phyloP scores from a whole-genome alignment of 2,888 invertebrate genomes.

The Ferdinandea cuprea region DNA sequence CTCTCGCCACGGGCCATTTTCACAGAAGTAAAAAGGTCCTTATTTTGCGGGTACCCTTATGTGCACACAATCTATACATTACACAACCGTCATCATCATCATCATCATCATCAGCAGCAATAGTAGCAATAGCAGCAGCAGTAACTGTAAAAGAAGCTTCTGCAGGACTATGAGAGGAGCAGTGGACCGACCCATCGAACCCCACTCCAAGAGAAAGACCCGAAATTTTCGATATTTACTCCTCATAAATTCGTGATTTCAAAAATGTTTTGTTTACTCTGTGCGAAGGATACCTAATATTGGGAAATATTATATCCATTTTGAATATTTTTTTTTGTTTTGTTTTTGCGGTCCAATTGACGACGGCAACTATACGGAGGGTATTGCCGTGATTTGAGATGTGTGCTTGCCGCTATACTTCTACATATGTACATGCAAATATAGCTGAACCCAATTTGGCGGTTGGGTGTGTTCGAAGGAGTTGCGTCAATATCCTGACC shows the following conservation, averaged over 20 bases:
- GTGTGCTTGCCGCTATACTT: not conserved
- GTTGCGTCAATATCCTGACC: constrained; percentile 43
- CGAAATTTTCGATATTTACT: constrained; percentile 72
- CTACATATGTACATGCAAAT: constrained; percentile 50
- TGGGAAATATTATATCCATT: constrained; percentile 66
- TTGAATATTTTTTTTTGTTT: constrained; percentile 23
- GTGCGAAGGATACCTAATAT: constrained; percentile 68
- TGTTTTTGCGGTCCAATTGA: constrained; percentile 63
- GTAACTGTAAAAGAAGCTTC: constrained; percentile 15
- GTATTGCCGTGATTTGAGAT: constrained; percentile 55
- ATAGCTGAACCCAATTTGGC: constrained; percentile 30
- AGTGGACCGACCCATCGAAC: not conserved
- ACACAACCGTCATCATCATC: constrained; percentile 45
- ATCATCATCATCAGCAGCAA: too few species aligned
- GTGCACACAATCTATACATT: constrained; percentile 51
- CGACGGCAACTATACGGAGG: constrained; percentile 19
- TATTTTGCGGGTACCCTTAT: constrained; percentile 60
- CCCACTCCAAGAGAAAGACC: constrained; percentile 23
- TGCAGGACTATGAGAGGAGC: constrained; percentile 22
- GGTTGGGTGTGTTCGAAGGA: constrained; percentile 15
- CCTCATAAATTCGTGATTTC: constrained; percentile 71
- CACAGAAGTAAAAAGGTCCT: constrained; percentile 58
- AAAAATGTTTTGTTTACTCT: constrained; percentile 73
- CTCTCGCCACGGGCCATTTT: constrained; percentile 62
- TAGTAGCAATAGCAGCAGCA: constrained; percentile 12